phyloP scores from a whole-genome alignment of 2,797 vertebrate genomes.

The Takifugu rubripes region DNA sequence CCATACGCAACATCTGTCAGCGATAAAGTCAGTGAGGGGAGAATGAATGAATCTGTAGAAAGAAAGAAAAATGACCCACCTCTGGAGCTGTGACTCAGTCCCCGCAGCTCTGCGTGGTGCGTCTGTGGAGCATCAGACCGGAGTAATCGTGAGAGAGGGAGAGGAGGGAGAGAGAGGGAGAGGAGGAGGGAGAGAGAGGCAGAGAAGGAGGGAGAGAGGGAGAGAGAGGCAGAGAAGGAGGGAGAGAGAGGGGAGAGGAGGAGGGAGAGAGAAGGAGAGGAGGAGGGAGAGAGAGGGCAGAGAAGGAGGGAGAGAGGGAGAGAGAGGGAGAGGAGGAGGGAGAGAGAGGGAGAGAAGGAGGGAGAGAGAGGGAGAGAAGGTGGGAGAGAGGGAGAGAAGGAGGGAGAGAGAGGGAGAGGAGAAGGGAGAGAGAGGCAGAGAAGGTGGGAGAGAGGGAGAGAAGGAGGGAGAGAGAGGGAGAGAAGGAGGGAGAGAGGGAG shows the following conservation, averaged over 20 bases:
- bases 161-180: slow-evolving; percentile 12
- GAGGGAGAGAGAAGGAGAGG: neutral
- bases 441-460: too few species aligned
- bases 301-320: neutral
- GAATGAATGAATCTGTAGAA: too few species aligned
- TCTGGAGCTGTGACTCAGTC: slow-evolving; percentile 43
- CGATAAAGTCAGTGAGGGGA: neutral
- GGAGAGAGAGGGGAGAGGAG: neutral
- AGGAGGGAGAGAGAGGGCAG: neutral
- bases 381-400: neutral
- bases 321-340: slow-evolving; percentile 1
- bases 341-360: neutral
- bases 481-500: too few species aligned
- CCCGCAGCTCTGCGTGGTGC: slow-evolving; percentile 27
- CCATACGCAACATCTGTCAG: too few species aligned
- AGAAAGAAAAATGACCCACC: slow-evolving; percentile 43
- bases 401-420: too few species aligned
- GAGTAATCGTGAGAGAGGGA: slow-evolving; percentile 29
- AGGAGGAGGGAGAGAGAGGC: neutral
- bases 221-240: neutral
- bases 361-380: neutral
- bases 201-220: neutral
- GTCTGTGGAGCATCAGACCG: slow-evolving; percentile 28
- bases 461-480: too few species aligned
- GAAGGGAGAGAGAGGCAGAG: too few species aligned